Percentiles rank a stretch among this genome's conserved stretches.
These are phyloP conservation scores for Cololabis saira DNA, from an alignment of 2,113 vertebrate genomes.

Conservation along the genomic window DNA sequence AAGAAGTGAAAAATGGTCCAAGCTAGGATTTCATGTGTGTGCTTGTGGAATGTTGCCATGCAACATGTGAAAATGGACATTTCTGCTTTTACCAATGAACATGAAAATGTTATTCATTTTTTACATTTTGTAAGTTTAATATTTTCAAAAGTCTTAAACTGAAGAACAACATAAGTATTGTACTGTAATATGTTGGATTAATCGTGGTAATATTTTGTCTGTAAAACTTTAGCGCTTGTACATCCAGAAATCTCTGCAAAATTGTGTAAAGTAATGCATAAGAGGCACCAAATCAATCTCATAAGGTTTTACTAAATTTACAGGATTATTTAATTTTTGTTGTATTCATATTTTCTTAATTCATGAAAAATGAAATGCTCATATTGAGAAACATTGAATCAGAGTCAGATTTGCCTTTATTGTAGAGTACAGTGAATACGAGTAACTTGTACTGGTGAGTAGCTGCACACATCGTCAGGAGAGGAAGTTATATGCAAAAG, in stretches of 20 bases:
- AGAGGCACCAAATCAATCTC: no score
- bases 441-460: no score
- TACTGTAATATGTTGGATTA: no score
- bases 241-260: no score
- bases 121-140: neutral
- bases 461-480: no score
- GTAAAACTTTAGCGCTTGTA: no score
- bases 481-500: no score
- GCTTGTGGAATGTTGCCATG: neutral
- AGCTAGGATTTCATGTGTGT: neutral
- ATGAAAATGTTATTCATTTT: neutral
- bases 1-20: neutral
- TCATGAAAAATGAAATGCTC: constrained; percentile 16
- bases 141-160: constrained; percentile 1
- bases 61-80: neutral
- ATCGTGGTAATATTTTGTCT: no score
- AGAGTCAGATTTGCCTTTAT: no score
- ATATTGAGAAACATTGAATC: neutral
- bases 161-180: neutral
- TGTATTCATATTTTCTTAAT: constrained; percentile 36
- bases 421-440: no score
- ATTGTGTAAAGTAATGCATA: no score
- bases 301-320: no score
- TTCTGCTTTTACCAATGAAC: neutral
- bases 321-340: constrained; percentile 1